Conservation (phyloP, 2,113 vertebrate species). For the Hippocampus abdominalis region DNA sequence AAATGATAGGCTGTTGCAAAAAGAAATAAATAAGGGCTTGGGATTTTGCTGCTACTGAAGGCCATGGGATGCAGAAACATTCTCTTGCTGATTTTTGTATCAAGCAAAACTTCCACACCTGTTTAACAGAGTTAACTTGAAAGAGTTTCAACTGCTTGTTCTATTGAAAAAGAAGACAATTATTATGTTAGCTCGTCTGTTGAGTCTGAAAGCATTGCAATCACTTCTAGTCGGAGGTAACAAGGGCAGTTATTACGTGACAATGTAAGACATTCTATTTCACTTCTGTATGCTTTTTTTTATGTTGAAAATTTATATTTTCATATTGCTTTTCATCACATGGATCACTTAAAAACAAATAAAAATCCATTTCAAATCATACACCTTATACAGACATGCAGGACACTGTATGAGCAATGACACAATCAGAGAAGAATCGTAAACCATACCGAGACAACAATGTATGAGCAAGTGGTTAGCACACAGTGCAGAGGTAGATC, state of each 20-base stretch:
- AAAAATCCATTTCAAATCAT: background rate
- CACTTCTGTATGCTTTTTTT: background rate
- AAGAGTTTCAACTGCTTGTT: conserved; percentile 73
- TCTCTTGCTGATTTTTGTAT: conserved; percentile 48
- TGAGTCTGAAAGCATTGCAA: conserved; percentile 27
- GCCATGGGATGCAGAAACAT: conserved; percentile 63
- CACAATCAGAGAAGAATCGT: background rate
- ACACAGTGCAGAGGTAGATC: too few relatives aligned
- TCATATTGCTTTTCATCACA: background rate
- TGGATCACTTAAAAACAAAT: background rate
- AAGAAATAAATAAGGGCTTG: conserved; percentile 32
- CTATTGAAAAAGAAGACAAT: conserved; percentile 66
- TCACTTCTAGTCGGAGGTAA: background rate
- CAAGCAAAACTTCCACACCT: conserved; percentile 63
- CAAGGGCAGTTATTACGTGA: background rate
- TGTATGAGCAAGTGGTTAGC: too few relatives aligned
- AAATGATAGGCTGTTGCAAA: conserved; percentile 49
- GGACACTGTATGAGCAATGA: background rate
- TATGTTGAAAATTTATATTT: background rate
- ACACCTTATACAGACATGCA: background rate
- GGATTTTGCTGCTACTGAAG: conserved; percentile 32
- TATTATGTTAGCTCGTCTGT: conserved; percentile 46
- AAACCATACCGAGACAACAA: background rate
- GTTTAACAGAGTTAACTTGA: conserved; percentile 71
- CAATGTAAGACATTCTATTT: background rate